Conservation (phyloP, 2,113 vertebrate species). For the Erythrocebus patas region DNA sequence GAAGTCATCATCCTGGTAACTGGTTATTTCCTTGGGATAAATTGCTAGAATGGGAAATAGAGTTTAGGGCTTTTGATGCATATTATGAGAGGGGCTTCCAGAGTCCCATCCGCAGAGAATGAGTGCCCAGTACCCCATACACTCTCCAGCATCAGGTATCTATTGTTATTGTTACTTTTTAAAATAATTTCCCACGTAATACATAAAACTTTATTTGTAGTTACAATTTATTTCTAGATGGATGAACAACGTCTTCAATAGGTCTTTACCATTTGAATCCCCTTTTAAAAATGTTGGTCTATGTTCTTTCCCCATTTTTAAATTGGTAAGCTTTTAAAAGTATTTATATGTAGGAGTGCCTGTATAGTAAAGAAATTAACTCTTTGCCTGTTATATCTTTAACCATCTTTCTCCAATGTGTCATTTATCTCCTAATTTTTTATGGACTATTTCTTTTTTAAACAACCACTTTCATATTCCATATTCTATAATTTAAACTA, state of each 20-base stretch:
- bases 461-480: not conserved
- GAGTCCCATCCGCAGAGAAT: not conserved
- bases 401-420: not conserved
- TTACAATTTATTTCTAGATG: conserved; percentile 2
- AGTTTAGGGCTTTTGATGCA: not conserved
- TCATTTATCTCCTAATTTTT: not conserved
- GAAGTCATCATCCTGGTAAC: not conserved
- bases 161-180: not conserved
- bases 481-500: conserved; percentile 7
- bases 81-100: not conserved
- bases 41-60: not conserved
- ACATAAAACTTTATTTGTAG: not conserved
- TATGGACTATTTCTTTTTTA: not conserved
- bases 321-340: not conserved
- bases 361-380: conserved; percentile 20
- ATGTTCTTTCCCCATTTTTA: not conserved
- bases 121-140: not conserved
- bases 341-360: not conserved
- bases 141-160: not conserved
- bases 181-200: not conserved
- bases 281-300: not conserved
- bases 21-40: not conserved
- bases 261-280: not conserved
- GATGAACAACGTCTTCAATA: not conserved
- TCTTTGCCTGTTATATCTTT: not conserved